Percentiles rank a stretch among this genome's conserved stretches.
phyloP scores from a whole-genome alignment of 2,888 invertebrate species.

The Lasioglossum oenotherae region DNA sequence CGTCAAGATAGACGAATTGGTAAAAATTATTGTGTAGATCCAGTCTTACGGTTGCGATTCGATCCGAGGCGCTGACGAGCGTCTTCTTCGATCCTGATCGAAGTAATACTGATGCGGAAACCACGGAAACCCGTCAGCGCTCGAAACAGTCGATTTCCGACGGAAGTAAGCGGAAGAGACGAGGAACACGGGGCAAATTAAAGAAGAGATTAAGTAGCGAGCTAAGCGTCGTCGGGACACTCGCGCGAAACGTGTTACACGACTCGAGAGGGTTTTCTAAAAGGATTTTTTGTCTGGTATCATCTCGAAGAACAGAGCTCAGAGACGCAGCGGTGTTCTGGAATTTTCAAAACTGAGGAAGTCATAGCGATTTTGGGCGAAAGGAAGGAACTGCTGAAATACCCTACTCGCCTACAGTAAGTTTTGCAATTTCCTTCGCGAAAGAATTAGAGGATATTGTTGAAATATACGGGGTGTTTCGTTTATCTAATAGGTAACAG shows the following conservation, averaged over 20 bases:
- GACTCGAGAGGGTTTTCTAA: not conserved
- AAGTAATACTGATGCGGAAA: slow-evolving; percentile 70
- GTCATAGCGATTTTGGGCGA: not conserved
- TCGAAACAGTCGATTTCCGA: slow-evolving; percentile 2
- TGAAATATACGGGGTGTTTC: too few relatives aligned
- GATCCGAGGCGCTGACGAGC: slow-evolving; percentile 52
- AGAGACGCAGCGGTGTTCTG: not conserved
- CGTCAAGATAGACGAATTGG: not conserved
- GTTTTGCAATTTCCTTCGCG: not conserved
- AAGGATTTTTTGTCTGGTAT: not conserved
- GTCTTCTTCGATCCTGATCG: slow-evolving; percentile 58
- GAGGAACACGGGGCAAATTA: slow-evolving; percentile 9
- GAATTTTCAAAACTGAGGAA: not conserved
- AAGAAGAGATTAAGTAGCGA: slow-evolving; percentile 30
- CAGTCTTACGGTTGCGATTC: slow-evolving; percentile 64
- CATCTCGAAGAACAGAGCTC: not conserved
- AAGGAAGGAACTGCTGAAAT: not conserved
- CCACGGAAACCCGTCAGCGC: slow-evolving; percentile 2
- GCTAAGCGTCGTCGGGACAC: slow-evolving; percentile 25
- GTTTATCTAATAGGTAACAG: too few relatives aligned
- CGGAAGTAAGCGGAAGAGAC: slow-evolving; percentile 20
- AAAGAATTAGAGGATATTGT: not conserved
- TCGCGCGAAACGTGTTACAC: not conserved
- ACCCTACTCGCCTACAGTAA: not conserved
- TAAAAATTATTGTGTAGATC: slow-evolving; percentile 26